These are phyloP conservation scores for Propithecus coquereli DNA, from an alignment of 2,113 vertebrate species.

Conservation along the genomic window DNA sequence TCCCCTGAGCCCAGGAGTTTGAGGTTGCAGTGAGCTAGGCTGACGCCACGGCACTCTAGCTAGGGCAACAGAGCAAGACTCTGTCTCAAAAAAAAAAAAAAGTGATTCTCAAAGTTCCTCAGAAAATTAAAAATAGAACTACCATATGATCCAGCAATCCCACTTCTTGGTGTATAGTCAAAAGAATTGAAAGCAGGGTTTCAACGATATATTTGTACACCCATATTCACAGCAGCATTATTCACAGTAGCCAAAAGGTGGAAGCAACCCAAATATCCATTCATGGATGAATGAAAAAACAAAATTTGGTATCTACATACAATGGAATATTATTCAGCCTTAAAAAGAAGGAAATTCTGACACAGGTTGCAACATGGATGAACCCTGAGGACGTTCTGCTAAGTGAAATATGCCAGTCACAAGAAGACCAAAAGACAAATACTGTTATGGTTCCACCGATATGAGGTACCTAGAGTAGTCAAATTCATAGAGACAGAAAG, in stretches of 20 bases:
- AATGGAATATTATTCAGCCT: background rate
- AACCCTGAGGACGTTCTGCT: background rate
- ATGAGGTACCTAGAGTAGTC: background rate
- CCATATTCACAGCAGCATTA: background rate
- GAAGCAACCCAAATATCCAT: background rate
- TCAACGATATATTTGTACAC: constrained; percentile 2
- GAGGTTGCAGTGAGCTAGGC: too few species aligned
- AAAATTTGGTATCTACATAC: background rate
- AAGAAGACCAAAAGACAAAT: background rate
- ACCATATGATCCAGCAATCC: background rate
- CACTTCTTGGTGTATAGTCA: background rate
- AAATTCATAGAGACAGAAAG: background rate
- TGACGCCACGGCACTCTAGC: too few species aligned
- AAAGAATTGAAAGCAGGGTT: constrained; percentile 14
- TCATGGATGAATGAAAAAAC: background rate
- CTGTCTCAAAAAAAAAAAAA: background rate
- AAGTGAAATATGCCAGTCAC: background rate
- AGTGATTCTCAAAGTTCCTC: background rate
- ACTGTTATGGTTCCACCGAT: background rate
- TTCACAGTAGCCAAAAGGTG: background rate
- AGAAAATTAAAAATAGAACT: constrained; percentile 49
- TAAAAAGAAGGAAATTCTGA: constrained; percentile 9
- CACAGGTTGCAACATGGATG: background rate
- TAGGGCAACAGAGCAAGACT: too few species aligned
- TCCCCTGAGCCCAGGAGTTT: too few species aligned